These are phyloP conservation scores for Sebastes elongatus DNA, from an alignment of 2,797 vertebrate species.

Conservation along the genomic window DNA sequence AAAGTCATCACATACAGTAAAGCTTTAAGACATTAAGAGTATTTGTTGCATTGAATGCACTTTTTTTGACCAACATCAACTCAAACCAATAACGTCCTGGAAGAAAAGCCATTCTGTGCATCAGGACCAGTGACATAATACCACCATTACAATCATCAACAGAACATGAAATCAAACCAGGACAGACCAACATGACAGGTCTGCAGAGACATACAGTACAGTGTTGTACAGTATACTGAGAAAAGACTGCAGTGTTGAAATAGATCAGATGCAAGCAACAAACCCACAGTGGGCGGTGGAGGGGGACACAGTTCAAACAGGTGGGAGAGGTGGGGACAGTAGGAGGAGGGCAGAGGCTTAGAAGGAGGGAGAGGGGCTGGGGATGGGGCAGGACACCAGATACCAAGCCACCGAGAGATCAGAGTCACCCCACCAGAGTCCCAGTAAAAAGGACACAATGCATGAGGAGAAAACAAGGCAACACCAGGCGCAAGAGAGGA, in stretches of 20 bases:
- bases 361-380: conserved; percentile 6
- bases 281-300: conserved; percentile 77
- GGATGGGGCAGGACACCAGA: conserved; percentile 49
- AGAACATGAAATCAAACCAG: conserved; percentile 78
- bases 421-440: conserved; percentile 70
- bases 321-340: conserved; percentile 52
- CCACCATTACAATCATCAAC: conserved; percentile 46
- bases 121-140: conserved; percentile 19
- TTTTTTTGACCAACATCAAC: conserved; percentile 1
- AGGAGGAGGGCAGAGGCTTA: conserved; percentile 3
- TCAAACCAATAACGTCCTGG: not conserved
- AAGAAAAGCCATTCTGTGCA: conserved; percentile 2
- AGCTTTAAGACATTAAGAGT: not conserved
- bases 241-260: conserved; percentile 72
- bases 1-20: not conserved
- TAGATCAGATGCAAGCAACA: conserved; percentile 85
- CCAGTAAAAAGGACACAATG: conserved; percentile 69
- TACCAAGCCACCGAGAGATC: conserved; percentile 69
- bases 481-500: conserved; percentile 68
- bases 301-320: conserved; percentile 75
- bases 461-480: conserved; percentile 79
- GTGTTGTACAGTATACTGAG: conserved; percentile 68
- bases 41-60: conserved; percentile 1
- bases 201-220: conserved; percentile 80
- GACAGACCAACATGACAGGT: conserved; percentile 82